Base-by-base conservation (phyloP, 2,113 vertebrate species). In the Pygoscelis antarcticus region DNA sequence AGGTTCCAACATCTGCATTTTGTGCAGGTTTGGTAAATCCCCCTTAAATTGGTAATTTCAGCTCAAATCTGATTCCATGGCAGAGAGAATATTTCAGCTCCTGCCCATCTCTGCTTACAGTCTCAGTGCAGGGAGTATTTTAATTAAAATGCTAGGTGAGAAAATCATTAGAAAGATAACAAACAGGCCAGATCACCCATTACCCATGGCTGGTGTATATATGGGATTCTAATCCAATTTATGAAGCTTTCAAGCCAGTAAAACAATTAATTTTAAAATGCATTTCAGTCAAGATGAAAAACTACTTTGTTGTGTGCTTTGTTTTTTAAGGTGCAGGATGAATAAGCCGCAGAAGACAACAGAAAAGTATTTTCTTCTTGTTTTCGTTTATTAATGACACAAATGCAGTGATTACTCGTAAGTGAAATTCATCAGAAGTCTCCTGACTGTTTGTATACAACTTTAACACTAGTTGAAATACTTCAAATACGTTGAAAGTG, bases 261-360 rank as follows among this genome's bases (percentile, higher is more conserved):
- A 87, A 91, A 62, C 77, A 84, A 96, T 96, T 96, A 92, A 89
- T 96, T 97, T 94, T 25, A 87, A 93, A 97, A 88, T 78, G 74
- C 5, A 6, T 95, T 95, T 94, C 76, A 92, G 49, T 80, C 83
- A 82, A 86, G 87, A 96, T 81, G 65, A 91, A 94, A 93, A 96
- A 86, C 44, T 76, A 84, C 38, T 74, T 89, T 72, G 62, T 62
- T n/a, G 29, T 86, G 29, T 57, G 58, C 49, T 68, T 88, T 55
- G 52, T 54, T 83, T 94, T 71, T 76, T 90, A 95, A 94, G 86
- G 58, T 81, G 38, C 61, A 65, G 64, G 80, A 86, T 89, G 95
- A 96, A 61, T 74, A 89, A 89, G n/a, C 25, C 81, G 68, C 70
- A 83, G 83, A 94, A 79, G 58, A 84, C 87, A 96, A 91, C 23